Conservation (phyloP, 1,140 invertebrate species). For the Aphelinus certus region DNA sequence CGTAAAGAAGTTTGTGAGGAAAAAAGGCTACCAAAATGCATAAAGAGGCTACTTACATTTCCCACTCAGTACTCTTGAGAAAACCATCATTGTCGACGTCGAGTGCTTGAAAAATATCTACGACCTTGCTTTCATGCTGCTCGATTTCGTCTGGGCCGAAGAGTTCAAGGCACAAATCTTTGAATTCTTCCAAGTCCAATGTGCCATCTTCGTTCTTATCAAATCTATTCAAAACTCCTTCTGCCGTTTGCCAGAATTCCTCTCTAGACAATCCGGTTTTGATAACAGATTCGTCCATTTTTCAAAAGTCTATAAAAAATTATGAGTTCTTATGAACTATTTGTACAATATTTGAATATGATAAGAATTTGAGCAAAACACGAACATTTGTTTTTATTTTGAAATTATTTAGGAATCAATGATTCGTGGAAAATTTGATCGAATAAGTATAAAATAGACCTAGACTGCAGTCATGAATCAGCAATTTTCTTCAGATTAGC, state of each 20-base stretch:
- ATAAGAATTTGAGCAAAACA: too few species aligned
- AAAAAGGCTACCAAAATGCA: not conserved
- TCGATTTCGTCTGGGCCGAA: slow-evolving; percentile 69
- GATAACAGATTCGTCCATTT: not conserved
- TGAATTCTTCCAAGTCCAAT: slow-evolving; percentile 69
- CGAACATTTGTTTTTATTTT: too few species aligned
- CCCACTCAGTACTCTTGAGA: slow-evolving; percentile 70
- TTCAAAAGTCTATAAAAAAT: not conserved
- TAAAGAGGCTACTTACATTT: slow-evolving; percentile 43
- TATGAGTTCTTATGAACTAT: too few species aligned
- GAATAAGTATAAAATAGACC: too few species aligned
- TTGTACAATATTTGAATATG: too few species aligned
- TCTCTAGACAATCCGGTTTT: too few species aligned
- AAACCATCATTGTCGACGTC: slow-evolving; percentile 68
- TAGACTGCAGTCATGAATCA: too few species aligned
- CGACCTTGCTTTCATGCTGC: slow-evolving; percentile 61
- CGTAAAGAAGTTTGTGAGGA: too few species aligned
- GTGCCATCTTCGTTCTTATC: slow-evolving; percentile 57
- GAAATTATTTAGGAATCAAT: too few species aligned
- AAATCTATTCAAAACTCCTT: slow-evolving; percentile 41
- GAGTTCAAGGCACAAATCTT: slow-evolving; percentile 66
- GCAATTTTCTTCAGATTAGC: too few species aligned
- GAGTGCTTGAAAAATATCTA: slow-evolving; percentile 68
- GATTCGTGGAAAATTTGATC: too few species aligned
- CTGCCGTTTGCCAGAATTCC: slow-evolving; percentile 39